phyloP scores from a whole-genome alignment of 2,113 vertebrate species.

The Rattus rattus region DNA sequence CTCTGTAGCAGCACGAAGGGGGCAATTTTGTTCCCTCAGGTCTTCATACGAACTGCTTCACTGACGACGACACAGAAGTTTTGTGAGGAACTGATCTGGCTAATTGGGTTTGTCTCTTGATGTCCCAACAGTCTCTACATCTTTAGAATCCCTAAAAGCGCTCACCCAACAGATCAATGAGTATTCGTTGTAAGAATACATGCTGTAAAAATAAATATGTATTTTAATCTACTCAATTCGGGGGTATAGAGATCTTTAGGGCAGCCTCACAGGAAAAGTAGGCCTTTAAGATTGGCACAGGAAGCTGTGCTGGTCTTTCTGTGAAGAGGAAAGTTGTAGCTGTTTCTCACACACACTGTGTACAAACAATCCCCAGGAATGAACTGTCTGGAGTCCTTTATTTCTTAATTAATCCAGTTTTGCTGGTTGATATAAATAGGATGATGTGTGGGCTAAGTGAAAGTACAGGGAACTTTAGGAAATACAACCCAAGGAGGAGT shows the following conservation, averaged over 20 bases:
- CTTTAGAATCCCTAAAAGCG: neutral
- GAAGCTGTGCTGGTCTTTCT: neutral
- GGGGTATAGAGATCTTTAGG: neutral
- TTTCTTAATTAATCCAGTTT: slow-evolving; percentile 85
- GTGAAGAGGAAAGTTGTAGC: slow-evolving; percentile 38
- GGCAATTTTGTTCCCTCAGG: neutral
- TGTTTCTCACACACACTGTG: slow-evolving; percentile 41
- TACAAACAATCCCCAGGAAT: slow-evolving; percentile 82
- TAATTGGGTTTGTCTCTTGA: slow-evolving; percentile 3
- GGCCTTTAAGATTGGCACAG: neutral
- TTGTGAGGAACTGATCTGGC: neutral
- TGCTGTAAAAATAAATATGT: neutral
- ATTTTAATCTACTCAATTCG: slow-evolving; percentile 37
- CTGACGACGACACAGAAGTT: neutral
- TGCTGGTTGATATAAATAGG: slow-evolving; percentile 83
- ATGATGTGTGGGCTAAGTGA: slow-evolving; percentile 70
- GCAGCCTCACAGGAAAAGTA: neutral
- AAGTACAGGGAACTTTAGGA: slow-evolving; percentile 78
- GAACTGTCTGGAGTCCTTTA: slow-evolving; percentile 81
- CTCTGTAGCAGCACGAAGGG: neutral
- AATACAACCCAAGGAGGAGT: slow-evolving; percentile 82
- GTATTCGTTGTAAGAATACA: neutral
- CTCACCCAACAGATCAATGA: neutral
- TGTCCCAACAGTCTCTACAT: neutral
- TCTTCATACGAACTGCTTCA: neutral